Percentiles rank a stretch among this genome's conserved stretches.
Conservation (phyloP, 2,888 invertebrate species). For the Acrobasis repandana region DNA sequence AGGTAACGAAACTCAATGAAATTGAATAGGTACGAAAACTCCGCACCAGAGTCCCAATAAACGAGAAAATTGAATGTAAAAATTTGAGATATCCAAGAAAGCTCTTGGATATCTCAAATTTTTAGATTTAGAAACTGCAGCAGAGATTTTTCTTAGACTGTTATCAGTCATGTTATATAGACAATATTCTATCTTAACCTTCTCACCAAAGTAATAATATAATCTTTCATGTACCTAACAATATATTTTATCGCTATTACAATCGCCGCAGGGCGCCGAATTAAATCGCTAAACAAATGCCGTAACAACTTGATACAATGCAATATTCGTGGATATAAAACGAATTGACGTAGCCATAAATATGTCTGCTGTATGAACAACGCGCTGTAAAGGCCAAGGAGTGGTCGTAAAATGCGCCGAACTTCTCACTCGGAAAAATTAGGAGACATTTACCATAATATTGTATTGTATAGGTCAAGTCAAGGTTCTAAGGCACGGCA, state of each 20-base stretch:
- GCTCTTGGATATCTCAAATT: too few species aligned
- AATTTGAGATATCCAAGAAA: not conserved
- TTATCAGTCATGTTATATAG: too few species aligned
- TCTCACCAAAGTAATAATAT: not conserved
- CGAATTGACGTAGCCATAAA: constrained; percentile 11
- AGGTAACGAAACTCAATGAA: not conserved
- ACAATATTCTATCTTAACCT: not conserved
- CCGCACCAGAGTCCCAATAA: not conserved
- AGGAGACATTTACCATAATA: not conserved
- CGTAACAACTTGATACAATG: not conserved
- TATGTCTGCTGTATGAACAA: constrained; percentile 16
- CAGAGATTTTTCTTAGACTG: too few species aligned
- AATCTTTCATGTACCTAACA: not conserved
- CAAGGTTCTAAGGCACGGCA: not conserved
- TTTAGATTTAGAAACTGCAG: too few species aligned
- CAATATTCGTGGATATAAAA: constrained; percentile 9
- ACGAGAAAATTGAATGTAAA: not conserved
- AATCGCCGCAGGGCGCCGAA: not conserved
- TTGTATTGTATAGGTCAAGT: constrained; percentile 4
- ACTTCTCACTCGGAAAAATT: constrained; percentile 18
- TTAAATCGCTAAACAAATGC: not conserved
- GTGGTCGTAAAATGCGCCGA: constrained; percentile 14
- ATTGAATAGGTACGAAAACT: not conserved
- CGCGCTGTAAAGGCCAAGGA: constrained; percentile 1
- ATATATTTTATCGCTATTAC: not conserved